Evolutionary conservation across 2,113 vertebrate species (phyloP), one percentile per base, ranked within the genome.

Genomic region (Oostethus manadensis): DNA sequence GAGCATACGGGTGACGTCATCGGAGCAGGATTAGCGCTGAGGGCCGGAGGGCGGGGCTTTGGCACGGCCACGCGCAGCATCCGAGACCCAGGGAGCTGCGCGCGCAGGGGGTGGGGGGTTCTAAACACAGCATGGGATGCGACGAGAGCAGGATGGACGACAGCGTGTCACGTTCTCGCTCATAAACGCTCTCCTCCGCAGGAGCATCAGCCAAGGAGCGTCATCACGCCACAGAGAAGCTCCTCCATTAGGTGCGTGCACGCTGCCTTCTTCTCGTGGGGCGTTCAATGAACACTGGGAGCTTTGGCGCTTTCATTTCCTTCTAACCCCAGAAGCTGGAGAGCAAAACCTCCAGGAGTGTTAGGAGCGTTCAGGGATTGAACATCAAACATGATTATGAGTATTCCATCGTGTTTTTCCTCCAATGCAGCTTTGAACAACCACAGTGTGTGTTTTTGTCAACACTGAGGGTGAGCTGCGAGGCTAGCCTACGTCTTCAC

Each of bases 11-110:
- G 62, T 66, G 56, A 55, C 70, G 76, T 60, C 84, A 84, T 69
- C 75, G 73, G 71, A 69, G 70, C 70, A 51, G 82, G 86, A 86
- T 86, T 88, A 86, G 20, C 69, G 83, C 66, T 76, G 4, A 44
- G 57, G 74, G 66, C 58, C 51, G 68, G 68, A 29, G 62, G 38
- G 47, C 46, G 65, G 50, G 33, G 62, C 55, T 42, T 66, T 43
- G 45, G 61, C 51, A 50, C 58, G 54, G 56, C 20, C 18, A 56
- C n/a, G 38, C 20, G 35, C 51, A 55, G 64, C 65, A 73, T 65
- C 61, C 49, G 33, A 59, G 68, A 49, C 51, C 65, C 47, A 23
- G n/a, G 1, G 44, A 53, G 57, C 66, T 74, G 58, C 69, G 77
- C 58, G 57, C 53, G 18, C 48, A 53, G 16, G 4, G 66, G 70